Evolutionary conservation across 2,797 vertebrate genomes (phyloP), one percentile per base, ranked within the genome.

Genomic region (Ibycter americanus): DNA sequence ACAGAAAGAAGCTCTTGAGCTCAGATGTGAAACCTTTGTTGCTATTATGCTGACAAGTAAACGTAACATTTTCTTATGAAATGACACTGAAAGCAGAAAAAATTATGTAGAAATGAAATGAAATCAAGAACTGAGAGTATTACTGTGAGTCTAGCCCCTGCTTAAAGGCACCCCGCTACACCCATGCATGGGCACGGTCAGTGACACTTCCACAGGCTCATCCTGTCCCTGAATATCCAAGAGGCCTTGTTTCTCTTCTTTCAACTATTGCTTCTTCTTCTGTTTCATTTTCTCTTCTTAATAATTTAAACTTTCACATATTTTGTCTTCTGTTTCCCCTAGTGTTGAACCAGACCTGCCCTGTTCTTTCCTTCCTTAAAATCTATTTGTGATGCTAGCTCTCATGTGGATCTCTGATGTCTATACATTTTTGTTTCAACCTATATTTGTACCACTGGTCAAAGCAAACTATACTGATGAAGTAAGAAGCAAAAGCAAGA

Each of bases 21-120:
- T 59, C 1, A 0, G 5, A 19, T 9, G 6, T 47, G 17, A 83
- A 65, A 22, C 5, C 9, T 51, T 38, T 6, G 17, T 31, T 81
- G 61, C 25, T 56, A 2, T 49, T 63, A 19, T 17, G 36, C 19
- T 38, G 31, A 67, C 17, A 22, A 34, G 49, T 67, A 93, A 68
- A 63, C 12, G 6, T 5, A 46, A 4, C 3, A 31, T 29, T 80
- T 81, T 34, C 61, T 82, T 46, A 29, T 16, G 25, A 36, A 81
- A 6, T 52, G 32, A 44, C 14, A 26, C 1, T 15, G 20, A 32
- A 77, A 81, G 12, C 58, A 34, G 20, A 71, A 9, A 34, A 87
- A 79, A 34, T 27, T 0, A 0, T 32, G 29, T 22, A 71, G 65
- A 90, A 47, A 62, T 47, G 3, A 91, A 96, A 81, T 22, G 0